These are phyloP conservation scores for Idaea dimidiata DNA, from an alignment of 2,888 invertebrate species.

Conservation along the genomic window DNA sequence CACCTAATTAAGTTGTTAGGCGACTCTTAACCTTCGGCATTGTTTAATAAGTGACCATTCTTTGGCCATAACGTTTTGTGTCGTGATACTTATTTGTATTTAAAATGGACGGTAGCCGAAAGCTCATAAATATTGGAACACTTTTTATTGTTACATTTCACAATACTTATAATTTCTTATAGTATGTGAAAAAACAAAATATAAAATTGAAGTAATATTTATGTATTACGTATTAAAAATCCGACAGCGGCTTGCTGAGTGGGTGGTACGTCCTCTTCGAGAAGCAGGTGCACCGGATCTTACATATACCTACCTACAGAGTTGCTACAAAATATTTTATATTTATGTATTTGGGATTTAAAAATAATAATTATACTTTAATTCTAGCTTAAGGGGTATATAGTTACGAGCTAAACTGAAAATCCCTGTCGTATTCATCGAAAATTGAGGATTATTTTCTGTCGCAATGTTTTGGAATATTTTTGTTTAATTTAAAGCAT, in stretches of 20 bases:
- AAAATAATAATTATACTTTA: too few relatives aligned
- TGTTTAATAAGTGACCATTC: constrained; percentile 69
- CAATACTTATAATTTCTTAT: not conserved
- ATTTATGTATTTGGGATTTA: too few relatives aligned
- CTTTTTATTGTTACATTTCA: not conserved
- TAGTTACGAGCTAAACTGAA: too few relatives aligned
- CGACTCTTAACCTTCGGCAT: constrained; percentile 64
- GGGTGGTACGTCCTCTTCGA: constrained; percentile 15
- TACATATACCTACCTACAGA: constrained; percentile 17
- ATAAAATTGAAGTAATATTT: not conserved
- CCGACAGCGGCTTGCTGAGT: constrained; percentile 7
- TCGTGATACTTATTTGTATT: constrained; percentile 51
- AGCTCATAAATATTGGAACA: constrained; percentile 9
- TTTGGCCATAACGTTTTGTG: constrained; percentile 63
- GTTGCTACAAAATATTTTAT: too few relatives aligned
- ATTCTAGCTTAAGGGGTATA: too few relatives aligned
- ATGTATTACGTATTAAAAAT: constrained; percentile 3
- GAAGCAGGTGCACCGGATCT: constrained; percentile 42
- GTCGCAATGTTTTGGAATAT: too few relatives aligned
- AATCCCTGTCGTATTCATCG: too few relatives aligned
- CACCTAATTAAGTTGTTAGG: constrained; percentile 80
- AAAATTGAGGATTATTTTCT: too few relatives aligned
- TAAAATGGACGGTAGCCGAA: constrained; percentile 67
- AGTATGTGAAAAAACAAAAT: not conserved
- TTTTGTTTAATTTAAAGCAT: too few relatives aligned